Evolutionary conservation across 2,888 invertebrate genomes (phyloP), one percentile per base, ranked within the genome.

Genomic region (Pocota personata): DNA sequence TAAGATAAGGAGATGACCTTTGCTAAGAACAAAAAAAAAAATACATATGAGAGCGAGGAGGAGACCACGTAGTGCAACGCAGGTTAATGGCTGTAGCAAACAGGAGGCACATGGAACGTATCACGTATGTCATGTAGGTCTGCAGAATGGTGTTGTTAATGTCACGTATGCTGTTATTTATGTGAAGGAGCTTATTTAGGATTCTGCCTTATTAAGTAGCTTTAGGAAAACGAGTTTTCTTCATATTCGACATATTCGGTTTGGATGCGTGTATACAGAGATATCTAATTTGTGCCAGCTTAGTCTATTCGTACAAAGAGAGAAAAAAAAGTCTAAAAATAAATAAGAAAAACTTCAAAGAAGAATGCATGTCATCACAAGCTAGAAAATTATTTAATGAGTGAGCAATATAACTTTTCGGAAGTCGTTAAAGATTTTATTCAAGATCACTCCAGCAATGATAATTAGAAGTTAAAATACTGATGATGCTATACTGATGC

Each of bases 81-180:
- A 40, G 40, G 40, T 40, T 40, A n/a, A 40, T 14, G 40, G 40
- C 40, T 4, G 7, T n/a, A 5, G 50, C 12, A 50, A 24, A 6
- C 4, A 21, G 8, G 35, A 21, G 19, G 21, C 50, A 48, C 50
- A 35, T 66, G 50, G 12, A 50, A 10, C 21, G 19, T 32, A 16
- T 32, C 64, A 66, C 64, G 64, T 66, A 30, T 19, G 57, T 48
- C 19, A 21, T 12, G 21, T 21, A 6, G 12, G 19, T 35, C 2
- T 12, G 8, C 16, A 21, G 12, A 19, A 35, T 35, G 19, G 19
- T 19, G 48, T 50, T 50, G 0, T 5, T 10, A 8, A 4, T 35
- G 66, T 66, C 66, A 66, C 66, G 66, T 66, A 32, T 12, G 6
- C n/a, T 21, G 21, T 52, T 52, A n/a, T 30, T 27, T 7, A 57